Base-by-base conservation (phyloP, 2,888 invertebrate species). In the Tachina lurida region DNA sequence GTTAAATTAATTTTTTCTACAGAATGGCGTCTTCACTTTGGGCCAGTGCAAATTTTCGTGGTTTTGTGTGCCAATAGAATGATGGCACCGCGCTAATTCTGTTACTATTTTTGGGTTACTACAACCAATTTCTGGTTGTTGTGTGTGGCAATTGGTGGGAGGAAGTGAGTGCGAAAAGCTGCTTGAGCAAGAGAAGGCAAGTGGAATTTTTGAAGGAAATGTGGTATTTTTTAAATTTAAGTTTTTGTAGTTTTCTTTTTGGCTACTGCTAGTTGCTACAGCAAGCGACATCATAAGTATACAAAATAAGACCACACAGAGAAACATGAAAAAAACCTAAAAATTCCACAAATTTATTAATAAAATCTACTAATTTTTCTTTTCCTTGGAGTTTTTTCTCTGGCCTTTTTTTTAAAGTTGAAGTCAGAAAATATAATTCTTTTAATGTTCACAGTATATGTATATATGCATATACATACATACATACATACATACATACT, bases 21-120 rank as follows among this genome's bases (percentile, higher is more conserved):
- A 78, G 54, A 84, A 84, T 79, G 78, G 78, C 78, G 74, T 74
- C 74, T 58, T 54, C 17, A 67, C 9, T n/a, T 8, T 43, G 47
- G 60, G 84, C 15, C 39, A 49, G 79, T 52, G 84, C 70, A 75
- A 75, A 70, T 65, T 63, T 76, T 56, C 19, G 65, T 68, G 68
- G 71, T 76, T 70, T 76, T 80, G 71, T 76, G 76, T 71, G 84
- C 84, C 84, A 84, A 84, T 76, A 19, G 80, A 73, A 71, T 65
- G 73, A 39, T 60, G 71, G 70, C 62, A 52, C 31, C 31, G 13
- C 31, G 7, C n/a, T 41, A 73, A 71, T 71, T 71, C 52, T 71
- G 19, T 52, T 79, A 70, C 79, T 70, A 74, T 84, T 79, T 84
- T 71, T 74, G 15, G 39, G 12, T 52, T 68, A 63, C 45, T 15